phyloP scores from a whole-genome alignment of 2,113 vertebrate genomes.

The Clarias magur region DNA sequence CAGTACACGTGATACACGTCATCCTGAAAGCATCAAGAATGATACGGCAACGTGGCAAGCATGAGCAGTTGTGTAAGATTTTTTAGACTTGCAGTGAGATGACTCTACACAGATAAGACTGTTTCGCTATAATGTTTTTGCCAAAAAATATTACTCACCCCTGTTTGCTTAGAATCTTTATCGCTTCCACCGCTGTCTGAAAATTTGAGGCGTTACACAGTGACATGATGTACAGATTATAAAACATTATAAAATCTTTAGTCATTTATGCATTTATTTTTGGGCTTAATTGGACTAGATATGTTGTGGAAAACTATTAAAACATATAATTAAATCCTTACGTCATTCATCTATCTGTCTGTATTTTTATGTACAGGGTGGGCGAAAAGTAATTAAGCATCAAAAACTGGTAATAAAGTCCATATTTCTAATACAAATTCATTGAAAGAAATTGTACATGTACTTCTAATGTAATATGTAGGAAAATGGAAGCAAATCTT shows the following conservation, averaged over 20 bases:
- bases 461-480: too few relatives aligned
- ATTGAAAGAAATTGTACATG: too few relatives aligned
- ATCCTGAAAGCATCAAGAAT: background rate
- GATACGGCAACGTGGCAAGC: background rate
- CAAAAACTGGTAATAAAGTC: too few relatives aligned
- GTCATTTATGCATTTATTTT: background rate
- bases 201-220: background rate
- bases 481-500: too few relatives aligned
- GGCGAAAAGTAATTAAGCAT: too few relatives aligned
- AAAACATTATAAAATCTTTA: background rate
- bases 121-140: background rate
- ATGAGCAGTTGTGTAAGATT: background rate
- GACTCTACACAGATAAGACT: background rate
- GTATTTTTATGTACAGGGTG: too few relatives aligned
- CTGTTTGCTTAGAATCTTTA: background rate
- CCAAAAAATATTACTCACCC: background rate
- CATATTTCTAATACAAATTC: too few relatives aligned
- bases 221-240: background rate
- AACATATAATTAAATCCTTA: background rate
- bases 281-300: background rate
- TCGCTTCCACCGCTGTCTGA: background rate
- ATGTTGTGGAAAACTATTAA: background rate
- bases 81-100: background rate
- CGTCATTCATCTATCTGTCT: too few relatives aligned
- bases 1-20: constrained; percentile 39